A percentile compares a stretch with the other conserved stretches of the same genome.
These are phyloP conservation scores for Eupithecia subumbrata DNA, from an alignment of 2,888 invertebrate species.

Conservation along the genomic window DNA sequence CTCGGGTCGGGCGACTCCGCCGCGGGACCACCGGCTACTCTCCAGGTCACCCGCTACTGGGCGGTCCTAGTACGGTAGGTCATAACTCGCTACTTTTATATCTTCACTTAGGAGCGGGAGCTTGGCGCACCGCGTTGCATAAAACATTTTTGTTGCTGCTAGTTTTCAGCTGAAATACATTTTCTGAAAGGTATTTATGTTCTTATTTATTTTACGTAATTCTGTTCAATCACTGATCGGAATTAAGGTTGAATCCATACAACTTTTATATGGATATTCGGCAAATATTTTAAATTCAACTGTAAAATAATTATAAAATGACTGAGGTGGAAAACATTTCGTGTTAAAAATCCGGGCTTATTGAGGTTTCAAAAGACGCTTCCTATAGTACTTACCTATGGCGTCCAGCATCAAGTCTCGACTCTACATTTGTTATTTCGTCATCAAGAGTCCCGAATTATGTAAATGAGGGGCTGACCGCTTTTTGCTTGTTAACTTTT, in stretches of 20 bases:
- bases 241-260: background rate
- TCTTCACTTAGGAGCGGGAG: background rate
- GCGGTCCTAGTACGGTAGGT: background rate
- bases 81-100: background rate
- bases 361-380: background rate
- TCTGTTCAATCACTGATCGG: background rate
- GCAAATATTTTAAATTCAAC: background rate
- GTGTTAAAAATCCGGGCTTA: background rate
- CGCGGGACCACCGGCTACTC: background rate
- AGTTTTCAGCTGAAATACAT: background rate
- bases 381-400: background rate
- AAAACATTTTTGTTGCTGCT: background rate
- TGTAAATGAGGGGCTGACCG: slow-evolving; percentile 18
- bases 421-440: slow-evolving; percentile 31
- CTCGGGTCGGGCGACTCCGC: background rate
- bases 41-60: background rate
- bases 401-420: background rate
- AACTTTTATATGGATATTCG: background rate
- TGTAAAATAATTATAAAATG: background rate
- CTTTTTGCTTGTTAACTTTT: slow-evolving; percentile 6
- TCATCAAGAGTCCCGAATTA: slow-evolving; percentile 27
- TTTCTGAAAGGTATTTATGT: background rate
- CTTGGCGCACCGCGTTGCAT: background rate
- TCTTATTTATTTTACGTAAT: background rate
- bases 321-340: background rate